Percentiles rank a stretch among this genome's conserved stretches.
These are phyloP conservation scores for Trachelus stipa DNA, from an alignment of 2,888 invertebrate genomes.

Conservation along the genomic window DNA sequence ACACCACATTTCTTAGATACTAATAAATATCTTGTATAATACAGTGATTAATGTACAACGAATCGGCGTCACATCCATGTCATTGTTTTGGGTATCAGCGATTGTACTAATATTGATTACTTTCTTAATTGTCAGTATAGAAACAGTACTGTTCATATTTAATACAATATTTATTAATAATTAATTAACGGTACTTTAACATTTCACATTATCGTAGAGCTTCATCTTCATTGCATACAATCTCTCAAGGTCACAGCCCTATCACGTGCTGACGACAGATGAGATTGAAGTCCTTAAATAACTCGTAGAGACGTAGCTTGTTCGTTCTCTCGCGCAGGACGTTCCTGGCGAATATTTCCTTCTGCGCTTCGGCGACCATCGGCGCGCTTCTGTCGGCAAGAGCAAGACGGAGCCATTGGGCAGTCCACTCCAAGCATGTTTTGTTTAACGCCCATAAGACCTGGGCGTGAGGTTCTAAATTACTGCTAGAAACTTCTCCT, in stretches of 20 bases:
- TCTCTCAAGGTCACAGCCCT: conserved; percentile 27
- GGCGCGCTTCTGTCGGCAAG: conserved; percentile 61
- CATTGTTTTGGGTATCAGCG: conserved; percentile 1
- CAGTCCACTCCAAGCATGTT: conserved; percentile 73
- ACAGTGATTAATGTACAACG: conserved; percentile 24
- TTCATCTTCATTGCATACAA: conserved; percentile 1
- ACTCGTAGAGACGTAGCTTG: conserved; percentile 41
- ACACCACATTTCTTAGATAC: conserved; percentile 40
- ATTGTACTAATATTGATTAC: conserved; percentile 7
- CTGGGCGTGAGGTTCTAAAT: conserved; percentile 74
- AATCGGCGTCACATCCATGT: conserved; percentile 20
- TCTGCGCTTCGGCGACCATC: conserved; percentile 41
- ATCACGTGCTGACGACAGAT: conserved; percentile 39
- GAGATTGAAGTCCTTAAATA: conserved; percentile 49
- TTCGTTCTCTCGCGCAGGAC: conserved; percentile 45
- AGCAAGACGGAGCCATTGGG: conserved; percentile 72
- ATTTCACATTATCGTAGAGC: background rate
- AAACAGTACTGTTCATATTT: conserved; percentile 10
- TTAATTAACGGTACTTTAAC: conserved; percentile 12
- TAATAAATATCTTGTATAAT: conserved; percentile 39
- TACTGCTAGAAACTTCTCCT: conserved; percentile 72
- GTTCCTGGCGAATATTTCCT: conserved; percentile 43
- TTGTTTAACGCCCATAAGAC: conserved; percentile 76
- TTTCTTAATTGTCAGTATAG: conserved; percentile 12
- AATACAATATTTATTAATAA: conserved; percentile 13